These are phyloP conservation scores for Hydrocynus forskahlii DNA, from an alignment of 2,797 vertebrate genomes.

Conservation along the genomic window DNA sequence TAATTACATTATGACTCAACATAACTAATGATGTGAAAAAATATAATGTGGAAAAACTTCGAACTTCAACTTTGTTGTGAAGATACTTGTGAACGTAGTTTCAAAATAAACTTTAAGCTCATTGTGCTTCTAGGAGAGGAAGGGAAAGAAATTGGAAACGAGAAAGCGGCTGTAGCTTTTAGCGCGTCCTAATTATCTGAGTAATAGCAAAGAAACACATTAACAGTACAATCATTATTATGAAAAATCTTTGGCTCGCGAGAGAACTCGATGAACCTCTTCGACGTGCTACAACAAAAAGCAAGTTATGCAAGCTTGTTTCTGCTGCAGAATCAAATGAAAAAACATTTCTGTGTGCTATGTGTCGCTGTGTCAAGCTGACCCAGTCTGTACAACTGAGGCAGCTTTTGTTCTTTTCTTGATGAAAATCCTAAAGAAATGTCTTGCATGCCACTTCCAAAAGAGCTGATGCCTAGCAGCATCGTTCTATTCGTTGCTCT, in stretches of 20 bases:
- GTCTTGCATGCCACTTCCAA: background rate
- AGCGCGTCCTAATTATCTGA: background rate
- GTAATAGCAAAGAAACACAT: background rate
- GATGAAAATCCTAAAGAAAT: constrained; percentile 6
- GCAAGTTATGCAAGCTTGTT: background rate
- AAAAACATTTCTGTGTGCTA: constrained; percentile 19
- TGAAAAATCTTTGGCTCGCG: background rate
- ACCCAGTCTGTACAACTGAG: constrained; percentile 44
- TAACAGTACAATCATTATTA: background rate
- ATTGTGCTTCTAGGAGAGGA: background rate
- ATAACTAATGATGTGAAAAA: background rate
- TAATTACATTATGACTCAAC: background rate
- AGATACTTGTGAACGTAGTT: constrained; percentile 3
- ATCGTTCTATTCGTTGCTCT: background rate
- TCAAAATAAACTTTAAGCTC: background rate
- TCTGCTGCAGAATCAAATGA: constrained; percentile 32
- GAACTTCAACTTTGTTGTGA: background rate
- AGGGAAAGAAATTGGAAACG: background rate
- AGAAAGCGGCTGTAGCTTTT: background rate
- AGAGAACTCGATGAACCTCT: constrained; percentile 19
- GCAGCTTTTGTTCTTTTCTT: constrained; percentile 39
- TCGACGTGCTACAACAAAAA: background rate
- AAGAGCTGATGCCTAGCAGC: background rate
- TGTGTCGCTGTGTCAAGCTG: constrained; percentile 53
- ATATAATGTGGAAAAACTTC: no score